Conservation (phyloP, 2,888 invertebrate species). For the Crepidodera aurea region DNA sequence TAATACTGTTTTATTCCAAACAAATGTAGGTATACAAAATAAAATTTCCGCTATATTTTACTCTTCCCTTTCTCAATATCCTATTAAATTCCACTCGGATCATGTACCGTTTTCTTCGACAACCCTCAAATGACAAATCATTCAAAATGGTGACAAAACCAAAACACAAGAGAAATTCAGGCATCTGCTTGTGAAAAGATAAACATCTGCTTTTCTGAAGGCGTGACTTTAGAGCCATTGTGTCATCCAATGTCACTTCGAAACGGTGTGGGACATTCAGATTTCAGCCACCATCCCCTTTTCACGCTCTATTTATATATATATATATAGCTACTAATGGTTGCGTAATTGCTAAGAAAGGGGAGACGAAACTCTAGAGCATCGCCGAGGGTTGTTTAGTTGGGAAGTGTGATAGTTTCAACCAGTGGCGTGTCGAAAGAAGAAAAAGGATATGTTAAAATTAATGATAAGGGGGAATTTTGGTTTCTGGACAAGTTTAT, state of each 20-base stretch:
- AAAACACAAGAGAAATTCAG: not conserved
- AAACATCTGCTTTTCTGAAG: conserved; percentile 45
- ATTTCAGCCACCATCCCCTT: conserved; percentile 39
- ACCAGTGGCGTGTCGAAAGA: not conserved
- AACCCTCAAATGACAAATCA: not conserved
- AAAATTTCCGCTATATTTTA: too few species aligned
- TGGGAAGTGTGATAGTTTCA: not conserved
- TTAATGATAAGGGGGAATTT: too few species aligned
- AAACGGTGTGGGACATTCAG: conserved; percentile 6
- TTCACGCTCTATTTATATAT: too few species aligned
- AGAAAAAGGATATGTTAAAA: too few species aligned
- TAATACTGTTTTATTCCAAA: too few species aligned
- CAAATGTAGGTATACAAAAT: too few species aligned
- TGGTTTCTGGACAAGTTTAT: too few species aligned
- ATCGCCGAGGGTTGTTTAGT: not conserved
- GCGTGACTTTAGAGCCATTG: conserved; percentile 44
- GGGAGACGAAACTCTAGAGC: conserved; percentile 23
- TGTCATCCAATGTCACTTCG: conserved; percentile 26
- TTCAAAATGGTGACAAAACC: conserved; percentile 28
- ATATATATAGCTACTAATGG: conserved; percentile 48
- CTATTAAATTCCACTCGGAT: too few species aligned
- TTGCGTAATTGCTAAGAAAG: conserved; percentile 47
- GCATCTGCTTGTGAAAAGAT: conserved; percentile 27
- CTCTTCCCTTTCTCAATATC: too few species aligned
- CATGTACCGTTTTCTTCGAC: too few species aligned